A percentile compares a stretch with the other conserved stretches of the same genome.
phyloP scores from a whole-genome alignment of 2,888 invertebrate species.

The Trissolcus brochymenae region DNA sequence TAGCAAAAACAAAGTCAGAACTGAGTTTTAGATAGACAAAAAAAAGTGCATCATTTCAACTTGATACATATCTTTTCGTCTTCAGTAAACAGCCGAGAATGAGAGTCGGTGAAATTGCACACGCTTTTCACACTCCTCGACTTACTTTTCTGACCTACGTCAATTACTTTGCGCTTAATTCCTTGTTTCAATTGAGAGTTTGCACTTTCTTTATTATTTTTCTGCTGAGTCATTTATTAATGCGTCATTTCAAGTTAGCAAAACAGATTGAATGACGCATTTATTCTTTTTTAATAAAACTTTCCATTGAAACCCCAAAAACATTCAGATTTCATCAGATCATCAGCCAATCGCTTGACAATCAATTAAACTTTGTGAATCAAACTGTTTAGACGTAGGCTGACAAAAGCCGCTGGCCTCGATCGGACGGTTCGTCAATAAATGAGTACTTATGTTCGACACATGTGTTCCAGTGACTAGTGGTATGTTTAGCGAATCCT shows the following conservation, averaged over 20 bases:
- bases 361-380: conserved; percentile 34
- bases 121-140: conserved; percentile 28
- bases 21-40: too few relatives aligned
- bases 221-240: too few relatives aligned
- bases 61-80: conserved; percentile 8
- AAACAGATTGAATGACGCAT: too few relatives aligned
- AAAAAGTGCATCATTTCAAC: conserved; percentile 7
- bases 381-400: conserved; percentile 19
- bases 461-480: conserved; percentile 19
- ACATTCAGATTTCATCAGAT: conserved; percentile 18
- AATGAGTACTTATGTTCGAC: conserved; percentile 41
- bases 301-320: not conserved
- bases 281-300: too few relatives aligned
- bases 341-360: conserved; percentile 23
- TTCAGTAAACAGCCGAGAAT: conserved; percentile 23
- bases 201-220: too few relatives aligned
- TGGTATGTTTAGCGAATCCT: not conserved
- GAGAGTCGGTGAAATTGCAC: conserved; percentile 21
- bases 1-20: too few relatives aligned
- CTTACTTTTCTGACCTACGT: conserved; percentile 37
- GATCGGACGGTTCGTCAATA: conserved; percentile 34
- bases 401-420: conserved; percentile 27
- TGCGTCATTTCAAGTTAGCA: too few relatives aligned
- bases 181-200: conserved; percentile 1
- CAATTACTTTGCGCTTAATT: conserved; percentile 27